Percentiles rank a stretch among this genome's conserved stretches.
These are phyloP conservation scores for Lydus trimaculatus DNA, from an alignment of 2,888 invertebrate species.

Conservation along the genomic window DNA sequence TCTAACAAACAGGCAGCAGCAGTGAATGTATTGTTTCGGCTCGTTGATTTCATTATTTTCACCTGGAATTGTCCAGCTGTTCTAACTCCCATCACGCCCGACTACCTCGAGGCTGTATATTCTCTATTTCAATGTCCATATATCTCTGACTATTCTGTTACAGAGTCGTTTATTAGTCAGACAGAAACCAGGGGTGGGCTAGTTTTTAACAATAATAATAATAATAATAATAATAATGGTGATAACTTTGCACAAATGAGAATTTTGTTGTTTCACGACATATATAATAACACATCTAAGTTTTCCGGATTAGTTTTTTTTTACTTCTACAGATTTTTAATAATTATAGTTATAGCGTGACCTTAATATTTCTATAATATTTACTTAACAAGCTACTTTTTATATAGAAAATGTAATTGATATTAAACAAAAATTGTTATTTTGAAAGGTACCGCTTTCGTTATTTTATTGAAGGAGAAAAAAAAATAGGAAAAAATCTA, in stretches of 20 bases:
- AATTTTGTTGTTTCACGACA: background rate
- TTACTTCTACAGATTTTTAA: background rate
- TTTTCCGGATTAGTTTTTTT: background rate
- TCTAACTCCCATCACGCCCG: constrained; percentile 56
- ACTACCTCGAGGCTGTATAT: constrained; percentile 48
- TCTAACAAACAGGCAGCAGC: constrained; percentile 1
- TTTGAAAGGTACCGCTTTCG: background rate
- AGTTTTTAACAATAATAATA: constrained; percentile 3
- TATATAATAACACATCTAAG: background rate
- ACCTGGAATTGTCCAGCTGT: constrained; percentile 60
- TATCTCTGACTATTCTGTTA: constrained; percentile 54
- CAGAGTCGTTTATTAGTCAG: constrained; percentile 57
- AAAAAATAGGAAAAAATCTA: background rate
- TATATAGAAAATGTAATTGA: background rate
- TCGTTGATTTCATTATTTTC: constrained; percentile 63
- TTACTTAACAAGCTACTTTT: background rate
- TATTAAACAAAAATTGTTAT: background rate
- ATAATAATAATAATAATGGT: background rate
- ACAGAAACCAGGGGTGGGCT: constrained; percentile 37
- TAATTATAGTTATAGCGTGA: background rate
- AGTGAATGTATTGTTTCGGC: constrained; percentile 57
- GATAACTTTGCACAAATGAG: background rate
- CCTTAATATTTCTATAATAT: background rate
- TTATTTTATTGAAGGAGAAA: background rate
- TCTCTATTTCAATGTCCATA: constrained; percentile 60